These are phyloP conservation scores for Sarcophaga peregrina DNA, from an alignment of 1,140 invertebrate genomes.

Conservation along the genomic window DNA sequence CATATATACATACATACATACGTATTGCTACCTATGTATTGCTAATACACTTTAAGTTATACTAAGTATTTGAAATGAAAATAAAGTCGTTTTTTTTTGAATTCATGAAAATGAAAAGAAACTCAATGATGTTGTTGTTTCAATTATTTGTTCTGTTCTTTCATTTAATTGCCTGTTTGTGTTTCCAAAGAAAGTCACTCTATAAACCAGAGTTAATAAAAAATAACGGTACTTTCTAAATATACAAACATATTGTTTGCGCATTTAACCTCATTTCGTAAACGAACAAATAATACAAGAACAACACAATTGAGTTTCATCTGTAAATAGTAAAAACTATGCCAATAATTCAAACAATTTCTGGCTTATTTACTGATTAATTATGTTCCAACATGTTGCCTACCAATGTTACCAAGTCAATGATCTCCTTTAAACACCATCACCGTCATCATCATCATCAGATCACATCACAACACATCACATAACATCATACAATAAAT, in stretches of 20 bases:
- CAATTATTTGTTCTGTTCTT: conserved; percentile 22
- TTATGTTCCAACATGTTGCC: background rate
- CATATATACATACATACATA: background rate
- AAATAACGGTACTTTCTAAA: conserved; percentile 34
- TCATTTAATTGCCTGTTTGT: background rate
- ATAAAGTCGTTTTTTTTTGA: background rate
- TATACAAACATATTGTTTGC: background rate
- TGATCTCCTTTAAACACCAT: background rate
- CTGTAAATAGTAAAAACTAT: conserved; percentile 26
- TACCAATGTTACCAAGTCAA: background rate
- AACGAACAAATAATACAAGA: background rate
- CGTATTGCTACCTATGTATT: too few relatives aligned
- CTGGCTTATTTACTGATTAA: background rate
- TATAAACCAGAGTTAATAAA: conserved; percentile 1
- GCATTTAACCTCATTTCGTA: conserved; percentile 26
- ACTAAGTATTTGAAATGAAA: background rate
- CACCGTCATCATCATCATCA: too few relatives aligned
- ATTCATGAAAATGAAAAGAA: background rate
- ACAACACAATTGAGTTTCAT: background rate
- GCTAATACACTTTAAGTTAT: too few relatives aligned
- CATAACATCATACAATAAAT: too few relatives aligned
- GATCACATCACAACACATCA: too few relatives aligned
- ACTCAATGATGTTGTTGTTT: conserved; percentile 20
- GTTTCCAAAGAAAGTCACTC: background rate
- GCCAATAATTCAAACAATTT: conserved; percentile 46